Evolutionary conservation across 2,888 invertebrate genomes (phyloP), one percentile per base, ranked within the genome.

Genomic region (Drosophila setosimentum): DNA sequence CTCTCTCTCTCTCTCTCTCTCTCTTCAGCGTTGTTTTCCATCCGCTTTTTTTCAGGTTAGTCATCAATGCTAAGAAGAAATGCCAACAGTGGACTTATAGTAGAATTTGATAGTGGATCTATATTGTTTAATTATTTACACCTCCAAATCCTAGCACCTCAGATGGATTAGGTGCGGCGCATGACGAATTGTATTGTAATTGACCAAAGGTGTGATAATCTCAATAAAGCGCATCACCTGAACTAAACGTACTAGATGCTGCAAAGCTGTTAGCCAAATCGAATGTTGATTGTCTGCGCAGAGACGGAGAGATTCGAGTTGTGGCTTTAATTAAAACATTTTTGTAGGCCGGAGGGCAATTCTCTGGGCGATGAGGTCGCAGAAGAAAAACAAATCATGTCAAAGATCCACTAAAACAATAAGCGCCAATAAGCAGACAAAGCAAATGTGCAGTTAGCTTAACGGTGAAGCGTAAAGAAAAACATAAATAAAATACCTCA

Each of bases 371-470:
- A 27, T 37, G 53, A 40, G 54, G 71, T 58, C 71, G 58, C 11
- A n/a, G 35, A 50, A 71, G 60, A 71, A 81, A 84, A 77, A 88
- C 87, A 73, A 84, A 81, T 88, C 88, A 83, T 81, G 83, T 77
- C 80, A 72, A 48, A 83, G 79, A 88, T 83, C 75, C 81, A 74
- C 79, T 83, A 83, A 88, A 85, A 85, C 84, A 85, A 85, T 85
- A 82, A 89, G 77, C 87, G 69, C 70, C 85, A 83, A 82, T 80
- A 82, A 82, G 85, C 76, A 70, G 80, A 89, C 89, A 87, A 90
- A 88, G 88, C 82, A 68, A 87, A 87, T 89, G 82, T 90, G 87
- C 90, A 90, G 89, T 89, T 89, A 89, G 61, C 70, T 83, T 90
- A 90, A 89, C 90, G 90, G 89, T 90, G 74, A 76, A 83, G 84